Base-by-base conservation (phyloP, 64 coral and sea anemone species). In the Astreopora myriophthalma region DNA sequence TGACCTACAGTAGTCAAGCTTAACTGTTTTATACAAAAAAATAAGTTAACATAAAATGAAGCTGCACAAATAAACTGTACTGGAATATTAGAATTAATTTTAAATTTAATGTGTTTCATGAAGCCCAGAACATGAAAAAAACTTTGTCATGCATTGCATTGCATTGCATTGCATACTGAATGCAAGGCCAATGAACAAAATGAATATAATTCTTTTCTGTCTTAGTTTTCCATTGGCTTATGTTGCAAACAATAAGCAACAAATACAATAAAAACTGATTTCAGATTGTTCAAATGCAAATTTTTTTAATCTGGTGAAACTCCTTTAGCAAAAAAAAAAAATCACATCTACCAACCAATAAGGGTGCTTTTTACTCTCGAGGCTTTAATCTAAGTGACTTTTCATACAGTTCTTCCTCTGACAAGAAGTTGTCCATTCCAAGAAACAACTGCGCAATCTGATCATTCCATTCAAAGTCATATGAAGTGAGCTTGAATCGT, bases 331-430 rank as follows among this genome's bases (percentile, higher is more conserved):
- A 55, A 55, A 66, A 28, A 28, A 17, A 60, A 60, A 17, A 19
- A 17, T 78, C n/a, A n/a, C 2, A 6, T 48, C 39, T 78, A 48
- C 11, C 28, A 44, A 27, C 19, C 22, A 28, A 19, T 20, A 36
- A n/a, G 17, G 17, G 30, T 34, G 9, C 22, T 6, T 7, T 60
- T 83, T 16, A 83, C 23, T 83, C 79, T 88, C 97, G 84, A 67
- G 97, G 97, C 80, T 99, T 99, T 19, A 99, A 87, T 48, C 69
- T 76, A 27, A 99, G 66, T 6, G 97, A 99, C 69, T 86, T 93
- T n/a, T 99, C 87, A 93, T 93, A 99, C 7, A 99, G 69, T 42
- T 99, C 97, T 81, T 99, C 97, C 69, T 99, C 97, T 51, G 71
- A 93, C 68, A 99, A 90, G 78, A 90, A 93, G 25, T 96, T 95